Evolutionary conservation across 2,888 invertebrate species (phyloP).

Genomic region (Physocephala rufipes): DNA sequence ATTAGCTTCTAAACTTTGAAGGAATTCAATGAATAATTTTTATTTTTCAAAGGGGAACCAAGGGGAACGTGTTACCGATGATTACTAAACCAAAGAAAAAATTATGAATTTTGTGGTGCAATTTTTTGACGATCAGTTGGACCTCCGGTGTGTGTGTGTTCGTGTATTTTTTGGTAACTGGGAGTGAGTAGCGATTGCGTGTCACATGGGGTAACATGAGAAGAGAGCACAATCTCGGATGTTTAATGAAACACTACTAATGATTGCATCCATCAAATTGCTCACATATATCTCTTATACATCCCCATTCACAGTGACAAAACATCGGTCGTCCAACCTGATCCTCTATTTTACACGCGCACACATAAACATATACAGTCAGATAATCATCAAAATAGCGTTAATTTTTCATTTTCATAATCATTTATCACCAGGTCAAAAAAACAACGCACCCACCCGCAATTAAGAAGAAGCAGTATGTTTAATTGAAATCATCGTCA

Average conservation of each 20-base stretch:
- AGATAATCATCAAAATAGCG: constrained; percentile 24
- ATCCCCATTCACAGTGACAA: too few species aligned
- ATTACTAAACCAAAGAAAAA: constrained; percentile 3
- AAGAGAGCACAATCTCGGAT: neutral
- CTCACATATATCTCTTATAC: too few species aligned
- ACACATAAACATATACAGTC: neutral
- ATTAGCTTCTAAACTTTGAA: too few species aligned
- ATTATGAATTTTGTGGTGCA: constrained; percentile 28
- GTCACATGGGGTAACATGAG: neutral
- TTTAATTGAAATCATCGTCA: constrained; percentile 34
- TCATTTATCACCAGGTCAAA: constrained; percentile 28
- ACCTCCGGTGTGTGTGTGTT: constrained; percentile 1
- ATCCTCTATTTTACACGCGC: neutral
- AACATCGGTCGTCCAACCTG: too few species aligned
- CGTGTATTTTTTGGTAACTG: neutral
- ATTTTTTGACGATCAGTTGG: constrained; percentile 25
- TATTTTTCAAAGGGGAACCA: too few species aligned
- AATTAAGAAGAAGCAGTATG: constrained; percentile 23
- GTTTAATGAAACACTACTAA: too few species aligned
- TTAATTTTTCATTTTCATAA: constrained; percentile 40
- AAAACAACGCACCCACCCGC: neutral
- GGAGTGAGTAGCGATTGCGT: neutral
- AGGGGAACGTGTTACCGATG: too few species aligned
- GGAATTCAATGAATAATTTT: too few species aligned
- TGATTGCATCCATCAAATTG: too few species aligned